These are phyloP conservation scores for Schizaphis graminum DNA, from an alignment of 2,888 invertebrate genomes.

Conservation along the genomic window DNA sequence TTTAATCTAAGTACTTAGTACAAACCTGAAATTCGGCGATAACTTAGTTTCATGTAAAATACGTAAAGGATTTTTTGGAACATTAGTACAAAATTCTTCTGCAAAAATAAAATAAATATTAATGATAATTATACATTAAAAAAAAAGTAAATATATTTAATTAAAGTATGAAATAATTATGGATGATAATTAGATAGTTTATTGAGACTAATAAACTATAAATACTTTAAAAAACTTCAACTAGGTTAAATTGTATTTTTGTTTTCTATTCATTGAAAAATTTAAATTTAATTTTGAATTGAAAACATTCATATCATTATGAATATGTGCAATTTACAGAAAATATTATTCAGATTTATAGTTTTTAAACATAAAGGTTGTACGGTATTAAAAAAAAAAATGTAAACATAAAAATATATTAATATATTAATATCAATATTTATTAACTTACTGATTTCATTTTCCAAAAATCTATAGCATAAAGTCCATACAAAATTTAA, in stretches of 20 bases:
- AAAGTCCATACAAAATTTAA: slow-evolving; percentile 83
- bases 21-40: slow-evolving; percentile 80
- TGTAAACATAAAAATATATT: not conserved
- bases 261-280: not conserved
- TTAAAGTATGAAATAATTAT: not conserved
- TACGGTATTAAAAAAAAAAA: not conserved
- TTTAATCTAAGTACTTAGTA: not conserved
- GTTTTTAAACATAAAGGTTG: too few species aligned
- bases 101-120: slow-evolving; percentile 68
- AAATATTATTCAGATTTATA: not conserved
- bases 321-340: not conserved
- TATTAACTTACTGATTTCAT: slow-evolving; percentile 79
- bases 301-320: not conserved
- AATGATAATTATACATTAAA: not conserved
- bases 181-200: not conserved
- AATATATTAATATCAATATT: too few species aligned
- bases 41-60: slow-evolving; percentile 87
- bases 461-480: slow-evolving; percentile 83
- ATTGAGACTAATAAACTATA: not conserved
- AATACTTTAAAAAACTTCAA: not conserved
- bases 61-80: slow-evolving; percentile 91
- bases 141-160: not conserved
- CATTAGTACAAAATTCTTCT: slow-evolving; percentile 82
- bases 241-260: not conserved
- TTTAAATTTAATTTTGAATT: not conserved